A percentile compares a stretch with the other conserved stretches of the same genome.
phyloP scores from a whole-genome alignment of 2,113 vertebrate genomes.

The Nibea albiflora region DNA sequence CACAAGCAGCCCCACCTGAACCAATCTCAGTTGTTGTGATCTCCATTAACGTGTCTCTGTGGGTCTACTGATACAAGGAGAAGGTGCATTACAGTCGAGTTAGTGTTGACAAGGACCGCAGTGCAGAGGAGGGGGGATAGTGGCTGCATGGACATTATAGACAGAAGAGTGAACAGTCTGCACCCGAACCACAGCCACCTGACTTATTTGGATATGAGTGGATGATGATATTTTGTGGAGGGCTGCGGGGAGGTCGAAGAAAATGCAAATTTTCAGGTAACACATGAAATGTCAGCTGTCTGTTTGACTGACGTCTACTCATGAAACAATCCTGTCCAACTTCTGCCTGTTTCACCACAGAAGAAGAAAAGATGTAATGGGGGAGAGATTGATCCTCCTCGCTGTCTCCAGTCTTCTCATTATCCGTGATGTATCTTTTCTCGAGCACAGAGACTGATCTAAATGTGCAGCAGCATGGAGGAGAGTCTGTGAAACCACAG shows the following conservation, averaged over 20 bases:
- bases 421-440: slow-evolving; percentile 11
- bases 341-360: background rate
- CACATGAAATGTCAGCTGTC: background rate
- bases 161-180: background rate
- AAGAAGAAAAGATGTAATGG: background rate
- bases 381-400: slow-evolving; percentile 1
- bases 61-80: no score
- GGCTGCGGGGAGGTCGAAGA: no score
- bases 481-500: background rate
- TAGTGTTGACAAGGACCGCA: no score
- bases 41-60: no score
- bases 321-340: slow-evolving; percentile 11
- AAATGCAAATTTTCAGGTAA: background rate
- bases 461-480: background rate
- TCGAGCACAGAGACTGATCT: background rate
- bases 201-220: background rate
- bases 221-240: background rate
- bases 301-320: slow-evolving; percentile 10
- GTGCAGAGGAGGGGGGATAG: no score
- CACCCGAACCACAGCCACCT: no score
- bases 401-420: slow-evolving; percentile 7
- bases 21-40: no score
- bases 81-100: no score
- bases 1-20: no score
- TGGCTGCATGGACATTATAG: no score